These are phyloP conservation scores for Bubalus kerabau DNA, from an alignment of 2,113 vertebrate species.

Conservation along the genomic window DNA sequence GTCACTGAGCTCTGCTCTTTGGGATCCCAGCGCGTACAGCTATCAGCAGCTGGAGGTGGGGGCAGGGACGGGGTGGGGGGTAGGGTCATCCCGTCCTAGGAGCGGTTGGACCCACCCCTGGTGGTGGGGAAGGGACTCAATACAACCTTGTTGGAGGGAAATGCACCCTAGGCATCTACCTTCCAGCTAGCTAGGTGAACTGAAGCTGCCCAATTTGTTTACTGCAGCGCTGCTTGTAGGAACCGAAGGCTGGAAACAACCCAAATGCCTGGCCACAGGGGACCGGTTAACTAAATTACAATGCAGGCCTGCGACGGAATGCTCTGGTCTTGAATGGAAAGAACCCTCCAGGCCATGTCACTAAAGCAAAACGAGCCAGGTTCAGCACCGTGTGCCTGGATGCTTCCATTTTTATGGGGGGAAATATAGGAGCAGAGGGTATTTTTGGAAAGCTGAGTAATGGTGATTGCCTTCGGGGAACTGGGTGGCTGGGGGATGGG, in stretches of 20 bases:
- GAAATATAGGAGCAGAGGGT: not conserved
- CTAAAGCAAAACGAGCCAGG: too few relatives aligned
- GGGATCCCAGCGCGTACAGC: not conserved
- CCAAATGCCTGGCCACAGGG: fast-evolving
- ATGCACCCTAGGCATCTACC: not conserved
- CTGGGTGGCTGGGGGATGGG: not conserved
- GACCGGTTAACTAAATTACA: too few relatives aligned
- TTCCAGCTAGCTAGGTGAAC: not conserved
- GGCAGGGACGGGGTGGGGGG: not conserved
- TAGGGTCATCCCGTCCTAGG: not conserved
- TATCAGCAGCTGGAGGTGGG: not conserved
- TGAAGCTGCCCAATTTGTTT: not conserved
- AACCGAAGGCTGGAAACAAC: not conserved
- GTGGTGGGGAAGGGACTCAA: not conserved
- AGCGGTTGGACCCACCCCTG: not conserved
- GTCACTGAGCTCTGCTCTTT: not conserved
- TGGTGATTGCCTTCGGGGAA: not conserved
- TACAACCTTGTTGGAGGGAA: not conserved
- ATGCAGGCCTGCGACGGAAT: not conserved
- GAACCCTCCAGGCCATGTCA: not conserved
- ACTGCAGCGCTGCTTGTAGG: too few relatives aligned
- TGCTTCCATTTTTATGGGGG: not conserved
- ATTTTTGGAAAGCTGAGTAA: not conserved
- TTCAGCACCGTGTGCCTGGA: fast-evolving
- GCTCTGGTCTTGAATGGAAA: not conserved